phyloP scores from a whole-genome alignment of 2,888 invertebrate species.

The Parapristionchus giblindavisi region DNA sequence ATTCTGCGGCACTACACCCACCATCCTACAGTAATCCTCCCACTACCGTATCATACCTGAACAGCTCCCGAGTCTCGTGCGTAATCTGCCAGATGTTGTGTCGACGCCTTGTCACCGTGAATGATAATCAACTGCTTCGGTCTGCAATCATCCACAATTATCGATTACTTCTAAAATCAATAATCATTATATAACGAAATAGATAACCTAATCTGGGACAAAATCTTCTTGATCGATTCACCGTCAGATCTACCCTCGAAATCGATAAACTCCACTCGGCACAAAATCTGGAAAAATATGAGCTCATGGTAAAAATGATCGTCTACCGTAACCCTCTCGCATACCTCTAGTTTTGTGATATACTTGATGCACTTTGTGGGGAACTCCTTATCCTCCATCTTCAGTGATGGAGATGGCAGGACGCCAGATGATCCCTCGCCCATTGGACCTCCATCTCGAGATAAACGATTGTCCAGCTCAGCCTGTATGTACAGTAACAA shows the following conservation, averaged over 20 bases:
- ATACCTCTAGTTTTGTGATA: slow-evolving; percentile 61
- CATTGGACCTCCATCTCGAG: neutral
- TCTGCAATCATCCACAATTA: slow-evolving; percentile 73
- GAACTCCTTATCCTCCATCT: slow-evolving; percentile 52
- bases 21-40: neutral
- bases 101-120: slow-evolving; percentile 80
- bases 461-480: neutral
- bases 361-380: slow-evolving; percentile 69
- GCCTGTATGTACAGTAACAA: neutral
- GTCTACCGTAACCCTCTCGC: slow-evolving; percentile 1
- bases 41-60: slow-evolving; percentile 38
- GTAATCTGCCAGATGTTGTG: slow-evolving; percentile 77
- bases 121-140: slow-evolving; percentile 84
- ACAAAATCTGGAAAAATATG: slow-evolving; percentile 50
- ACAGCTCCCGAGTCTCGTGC: slow-evolving; percentile 56
- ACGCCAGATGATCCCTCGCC: neutral
- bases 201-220: slow-evolving; percentile 71
- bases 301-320: neutral
- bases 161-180: neutral
- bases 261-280: slow-evolving; percentile 82
- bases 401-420: neutral
- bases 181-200: neutral
- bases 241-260: slow-evolving; percentile 86
- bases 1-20: no score
- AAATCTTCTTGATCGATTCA: slow-evolving; percentile 79